Conservation (phyloP, 2,113 vertebrate genomes). For the Gymnobelideus leadbeateri region DNA sequence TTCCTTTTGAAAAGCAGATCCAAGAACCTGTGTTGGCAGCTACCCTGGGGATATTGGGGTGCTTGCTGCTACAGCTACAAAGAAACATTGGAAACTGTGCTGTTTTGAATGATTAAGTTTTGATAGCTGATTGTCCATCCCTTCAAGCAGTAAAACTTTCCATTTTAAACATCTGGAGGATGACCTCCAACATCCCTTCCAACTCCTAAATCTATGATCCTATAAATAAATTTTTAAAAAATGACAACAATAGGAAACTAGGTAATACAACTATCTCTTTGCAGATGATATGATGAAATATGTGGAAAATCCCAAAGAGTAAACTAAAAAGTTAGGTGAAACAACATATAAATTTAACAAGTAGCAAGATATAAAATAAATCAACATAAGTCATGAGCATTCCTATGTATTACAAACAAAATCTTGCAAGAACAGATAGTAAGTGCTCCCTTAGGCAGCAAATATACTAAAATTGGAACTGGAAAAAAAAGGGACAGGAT, state of each 20-base stretch:
- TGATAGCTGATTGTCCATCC: background rate
- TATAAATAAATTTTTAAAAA: background rate
- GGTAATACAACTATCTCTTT: background rate
- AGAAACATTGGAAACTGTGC: background rate
- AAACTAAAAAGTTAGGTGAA: background rate
- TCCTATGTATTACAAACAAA: background rate
- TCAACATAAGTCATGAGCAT: background rate
- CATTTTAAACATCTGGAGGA: background rate
- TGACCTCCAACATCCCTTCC: background rate
- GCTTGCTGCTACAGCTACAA: too few relatives aligned
- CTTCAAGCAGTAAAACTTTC: background rate
- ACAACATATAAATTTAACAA: background rate
- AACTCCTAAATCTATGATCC: background rate
- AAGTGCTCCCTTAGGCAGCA: too few relatives aligned
- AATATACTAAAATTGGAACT: too few relatives aligned
- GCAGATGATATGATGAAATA: background rate
- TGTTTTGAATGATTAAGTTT: background rate
- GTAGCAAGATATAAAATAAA: background rate
- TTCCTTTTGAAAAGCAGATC: too few relatives aligned
- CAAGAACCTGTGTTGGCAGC: too few relatives aligned
- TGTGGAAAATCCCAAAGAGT: background rate
- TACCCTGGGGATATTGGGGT: too few relatives aligned
- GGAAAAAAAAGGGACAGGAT: too few relatives aligned
- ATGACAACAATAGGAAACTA: background rate
- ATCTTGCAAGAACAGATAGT: background rate